Percentiles rank a stretch among this genome's conserved stretches.
These are phyloP conservation scores for Julus scandinavius DNA, from an alignment of 2,888 invertebrate genomes.

Conservation along the genomic window DNA sequence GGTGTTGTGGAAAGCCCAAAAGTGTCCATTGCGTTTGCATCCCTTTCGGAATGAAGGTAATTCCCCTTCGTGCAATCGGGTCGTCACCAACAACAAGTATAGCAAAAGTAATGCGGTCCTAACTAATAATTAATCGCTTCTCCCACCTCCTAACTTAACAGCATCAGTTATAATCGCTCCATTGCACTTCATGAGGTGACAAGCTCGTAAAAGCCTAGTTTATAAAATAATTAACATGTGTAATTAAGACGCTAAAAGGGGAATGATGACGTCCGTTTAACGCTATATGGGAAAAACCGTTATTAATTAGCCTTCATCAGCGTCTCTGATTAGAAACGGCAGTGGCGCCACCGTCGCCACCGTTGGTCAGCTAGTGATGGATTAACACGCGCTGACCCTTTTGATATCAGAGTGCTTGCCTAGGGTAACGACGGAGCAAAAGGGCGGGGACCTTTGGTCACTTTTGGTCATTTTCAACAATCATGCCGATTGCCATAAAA, in stretches of 20 bases:
- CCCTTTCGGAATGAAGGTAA: no score
- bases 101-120: not conserved
- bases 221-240: slow-evolving; percentile 2
- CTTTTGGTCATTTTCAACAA: slow-evolving; percentile 1
- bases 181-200: not conserved
- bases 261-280: not conserved
- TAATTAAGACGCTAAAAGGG: not conserved
- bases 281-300: not conserved
- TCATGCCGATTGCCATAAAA: slow-evolving; percentile 19
- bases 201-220: slow-evolving; percentile 15
- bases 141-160: not conserved
- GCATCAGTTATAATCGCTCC: not conserved
- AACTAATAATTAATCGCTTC: not conserved
- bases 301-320: slow-evolving; percentile 20
- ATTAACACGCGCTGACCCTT: not conserved
- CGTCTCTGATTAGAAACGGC: not conserved
- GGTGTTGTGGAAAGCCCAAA: no score
- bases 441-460: not conserved
- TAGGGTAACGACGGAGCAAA: not conserved
- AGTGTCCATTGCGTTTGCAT: no score
- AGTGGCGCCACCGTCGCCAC: not conserved
- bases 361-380: slow-evolving; percentile 4
- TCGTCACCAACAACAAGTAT: no score
- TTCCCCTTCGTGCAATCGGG: no score
- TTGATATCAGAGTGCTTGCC: not conserved